Evolutionary conservation across 2,113 vertebrate species (phyloP).

Genomic region (Empidonax alnorum): DNA sequence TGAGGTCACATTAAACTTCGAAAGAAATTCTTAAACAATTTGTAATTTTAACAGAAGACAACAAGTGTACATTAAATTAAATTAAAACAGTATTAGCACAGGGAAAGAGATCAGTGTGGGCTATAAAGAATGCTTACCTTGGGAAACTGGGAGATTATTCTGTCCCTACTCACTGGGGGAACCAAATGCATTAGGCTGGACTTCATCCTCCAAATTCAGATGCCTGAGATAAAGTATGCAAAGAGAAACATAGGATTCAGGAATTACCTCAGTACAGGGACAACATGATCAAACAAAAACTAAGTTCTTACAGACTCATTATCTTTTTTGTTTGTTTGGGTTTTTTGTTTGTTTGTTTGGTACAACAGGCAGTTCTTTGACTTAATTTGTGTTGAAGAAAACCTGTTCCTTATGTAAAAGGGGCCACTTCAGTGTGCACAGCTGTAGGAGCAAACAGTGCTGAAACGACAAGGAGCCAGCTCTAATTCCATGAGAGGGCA

Average conservation of each 20-base stretch:
- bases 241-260: not conserved
- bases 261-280: not conserved
- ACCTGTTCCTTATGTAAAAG: not conserved
- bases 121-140: conserved; percentile 76
- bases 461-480: not conserved
- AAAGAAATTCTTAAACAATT: not conserved
- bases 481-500: not conserved
- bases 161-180: conserved; percentile 80
- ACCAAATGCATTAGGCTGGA: conserved; percentile 64
- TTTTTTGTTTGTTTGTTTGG: not conserved
- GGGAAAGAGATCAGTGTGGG: not conserved
- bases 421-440: not conserved
- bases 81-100: not conserved
- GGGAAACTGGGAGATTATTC: conserved; percentile 83
- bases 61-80: not conserved
- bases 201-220: conserved; percentile 62
- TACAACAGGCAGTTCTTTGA: not conserved
- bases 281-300: not conserved
- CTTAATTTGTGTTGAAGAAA: not conserved
- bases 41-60: not conserved
- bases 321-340: not conserved
- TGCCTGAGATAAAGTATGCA: not conserved
- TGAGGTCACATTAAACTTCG: not conserved
- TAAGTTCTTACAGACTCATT: not conserved
- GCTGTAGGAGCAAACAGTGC: not conserved